Conservation (phyloP, 1,140 invertebrate species). For the Polyergus mexicanus region DNA sequence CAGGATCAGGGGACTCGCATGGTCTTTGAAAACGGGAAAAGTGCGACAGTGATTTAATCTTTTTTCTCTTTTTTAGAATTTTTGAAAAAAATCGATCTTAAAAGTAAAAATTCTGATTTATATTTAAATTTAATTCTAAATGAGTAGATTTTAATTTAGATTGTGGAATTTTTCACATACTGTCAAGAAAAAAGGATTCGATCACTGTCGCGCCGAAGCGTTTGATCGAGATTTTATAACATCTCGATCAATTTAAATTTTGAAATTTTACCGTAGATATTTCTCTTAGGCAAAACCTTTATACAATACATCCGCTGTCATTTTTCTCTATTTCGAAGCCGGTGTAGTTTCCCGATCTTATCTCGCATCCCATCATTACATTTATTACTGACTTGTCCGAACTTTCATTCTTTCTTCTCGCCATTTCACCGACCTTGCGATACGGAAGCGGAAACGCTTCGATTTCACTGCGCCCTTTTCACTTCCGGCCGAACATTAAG, state of each 20-base stretch:
- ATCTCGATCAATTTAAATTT: background rate
- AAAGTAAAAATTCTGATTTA: background rate
- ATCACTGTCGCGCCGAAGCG: background rate
- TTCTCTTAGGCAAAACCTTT: background rate
- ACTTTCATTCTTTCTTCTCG: background rate
- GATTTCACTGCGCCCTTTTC: background rate
- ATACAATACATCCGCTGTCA: background rate
- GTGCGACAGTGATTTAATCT: conserved; percentile 9
- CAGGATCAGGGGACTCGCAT: background rate
- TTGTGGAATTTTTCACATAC: background rate
- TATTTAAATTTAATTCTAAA: background rate
- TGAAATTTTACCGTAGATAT: background rate
- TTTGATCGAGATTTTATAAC: background rate
- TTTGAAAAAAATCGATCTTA: background rate
- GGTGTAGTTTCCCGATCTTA: background rate
- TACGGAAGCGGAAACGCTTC: background rate
- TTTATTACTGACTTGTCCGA: background rate
- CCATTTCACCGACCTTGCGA: background rate
- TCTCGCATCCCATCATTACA: background rate
- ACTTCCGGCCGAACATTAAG: background rate
- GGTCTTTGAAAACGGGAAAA: background rate
- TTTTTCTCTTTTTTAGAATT: background rate
- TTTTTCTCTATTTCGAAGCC: background rate
- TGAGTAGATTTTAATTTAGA: background rate
- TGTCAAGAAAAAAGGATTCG: background rate